Conservation (phyloP, 2,888 invertebrate genomes). For the Thymelicus lineola region DNA sequence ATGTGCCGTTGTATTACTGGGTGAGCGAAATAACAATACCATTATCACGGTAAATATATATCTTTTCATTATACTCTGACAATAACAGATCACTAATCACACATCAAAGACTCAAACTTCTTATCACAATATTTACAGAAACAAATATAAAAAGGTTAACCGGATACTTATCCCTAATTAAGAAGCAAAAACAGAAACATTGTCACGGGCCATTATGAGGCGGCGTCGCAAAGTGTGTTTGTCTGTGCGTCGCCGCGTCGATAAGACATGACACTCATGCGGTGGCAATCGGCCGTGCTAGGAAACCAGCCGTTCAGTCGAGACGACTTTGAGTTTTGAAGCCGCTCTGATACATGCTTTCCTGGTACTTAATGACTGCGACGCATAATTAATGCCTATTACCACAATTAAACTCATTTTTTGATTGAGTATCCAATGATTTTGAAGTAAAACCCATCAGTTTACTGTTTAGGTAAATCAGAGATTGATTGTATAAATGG, state of each 20-base stretch:
- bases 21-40: too few relatives aligned
- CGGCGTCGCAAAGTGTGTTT: conserved; percentile 60
- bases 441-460: too few relatives aligned
- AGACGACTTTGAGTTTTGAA: conserved; percentile 61
- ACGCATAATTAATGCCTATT: conserved; percentile 6
- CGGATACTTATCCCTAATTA: conserved; percentile 79
- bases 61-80: too few relatives aligned
- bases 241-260: conserved; percentile 59
- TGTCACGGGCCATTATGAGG: conserved; percentile 70
- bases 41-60: too few relatives aligned
- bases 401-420: neutral
- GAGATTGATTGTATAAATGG: too few relatives aligned
- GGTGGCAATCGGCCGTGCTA: conserved; percentile 65
- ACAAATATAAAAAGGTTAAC: conserved; percentile 45
- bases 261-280: conserved; percentile 47
- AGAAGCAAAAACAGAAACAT: conserved; percentile 69
- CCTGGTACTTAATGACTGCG: conserved; percentile 16
- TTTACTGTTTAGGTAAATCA: too few relatives aligned
- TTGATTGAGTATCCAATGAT: too few relatives aligned
- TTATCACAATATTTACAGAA: conserved; percentile 35
- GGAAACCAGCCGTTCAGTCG: conserved; percentile 71
- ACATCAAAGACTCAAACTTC: conserved; percentile 29
- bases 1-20: too few relatives aligned
- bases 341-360: conserved; percentile 21
- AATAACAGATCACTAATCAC: conserved; percentile 21